These are phyloP conservation scores for Brachirus orientalis DNA, from an alignment of 2,113 vertebrate genomes.

Conservation along the genomic window DNA sequence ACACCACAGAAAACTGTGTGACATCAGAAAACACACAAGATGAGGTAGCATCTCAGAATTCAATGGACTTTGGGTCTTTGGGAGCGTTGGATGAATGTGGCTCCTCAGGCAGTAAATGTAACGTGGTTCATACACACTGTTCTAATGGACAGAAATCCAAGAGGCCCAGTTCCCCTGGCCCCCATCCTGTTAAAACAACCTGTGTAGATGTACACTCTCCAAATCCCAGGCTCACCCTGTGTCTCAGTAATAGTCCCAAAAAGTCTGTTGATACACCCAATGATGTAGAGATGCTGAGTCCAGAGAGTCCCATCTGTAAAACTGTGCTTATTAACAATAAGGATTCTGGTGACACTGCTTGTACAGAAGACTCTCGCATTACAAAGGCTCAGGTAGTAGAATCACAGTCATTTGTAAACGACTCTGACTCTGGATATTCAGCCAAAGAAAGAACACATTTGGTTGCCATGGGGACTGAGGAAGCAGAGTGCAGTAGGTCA, in stretches of 20 bases:
- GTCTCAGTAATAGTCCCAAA: slow-evolving; percentile 45
- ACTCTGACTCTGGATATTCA: slow-evolving; percentile 39
- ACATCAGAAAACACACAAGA: slow-evolving; percentile 19
- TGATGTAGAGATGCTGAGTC: slow-evolving; percentile 80
- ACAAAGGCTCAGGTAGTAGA: slow-evolving; percentile 32
- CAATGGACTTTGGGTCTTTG: slow-evolving; percentile 32
- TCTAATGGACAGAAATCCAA: slow-evolving; percentile 64
- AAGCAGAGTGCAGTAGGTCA: slow-evolving; percentile 42
- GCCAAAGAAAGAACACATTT: slow-evolving; percentile 27
- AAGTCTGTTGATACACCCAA: slow-evolving; percentile 26
- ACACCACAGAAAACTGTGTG: slow-evolving; percentile 24
- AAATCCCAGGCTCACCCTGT: slow-evolving; percentile 48
- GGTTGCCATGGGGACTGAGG: slow-evolving; percentile 43
- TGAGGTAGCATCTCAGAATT: slow-evolving; percentile 39
- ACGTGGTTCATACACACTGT: slow-evolving; percentile 22
- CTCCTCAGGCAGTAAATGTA: slow-evolving; percentile 11
- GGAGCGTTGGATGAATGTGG: slow-evolving; percentile 18
- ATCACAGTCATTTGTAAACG: slow-evolving; percentile 20
- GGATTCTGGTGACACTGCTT: slow-evolving; percentile 20
- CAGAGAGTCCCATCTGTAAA: slow-evolving; percentile 69
- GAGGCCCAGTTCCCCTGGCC: slow-evolving; percentile 57
- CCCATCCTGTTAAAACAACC: slow-evolving; percentile 47
- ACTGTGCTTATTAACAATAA: slow-evolving; percentile 15
- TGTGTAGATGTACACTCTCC: slow-evolving; percentile 28
- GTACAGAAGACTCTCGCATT: slow-evolving; percentile 18